A percentile compares a stretch with the other conserved stretches of the same genome.
These are phyloP conservation scores for Anaspis maculata DNA, from an alignment of 2,888 invertebrate genomes.

Conservation along the genomic window DNA sequence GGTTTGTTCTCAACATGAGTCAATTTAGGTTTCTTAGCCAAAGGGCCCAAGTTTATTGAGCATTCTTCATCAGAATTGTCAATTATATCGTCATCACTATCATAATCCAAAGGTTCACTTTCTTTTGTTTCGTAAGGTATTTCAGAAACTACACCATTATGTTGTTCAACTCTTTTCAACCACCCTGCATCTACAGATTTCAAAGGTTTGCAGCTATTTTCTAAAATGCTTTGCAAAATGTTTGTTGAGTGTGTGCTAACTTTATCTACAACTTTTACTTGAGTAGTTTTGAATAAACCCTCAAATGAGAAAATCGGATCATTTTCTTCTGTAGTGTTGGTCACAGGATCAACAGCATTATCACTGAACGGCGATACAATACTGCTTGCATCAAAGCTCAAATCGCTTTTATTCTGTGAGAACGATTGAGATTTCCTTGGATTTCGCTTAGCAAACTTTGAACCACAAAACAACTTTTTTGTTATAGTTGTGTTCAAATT, in stretches of 20 bases:
- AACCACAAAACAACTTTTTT: constrained; percentile 51
- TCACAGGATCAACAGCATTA: background rate
- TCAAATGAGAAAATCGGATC: constrained; percentile 5
- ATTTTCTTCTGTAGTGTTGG: background rate
- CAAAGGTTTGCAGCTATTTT: constrained; percentile 24
- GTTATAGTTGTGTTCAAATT: constrained; percentile 29
- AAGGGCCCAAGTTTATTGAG: constrained; percentile 10
- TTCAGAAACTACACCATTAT: too few species aligned
- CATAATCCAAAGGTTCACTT: constrained; percentile 32
- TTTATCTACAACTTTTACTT: constrained; percentile 16
- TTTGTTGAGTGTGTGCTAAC: constrained; percentile 27
- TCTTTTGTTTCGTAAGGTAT: constrained; percentile 17
- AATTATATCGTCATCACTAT: constrained; percentile 66
- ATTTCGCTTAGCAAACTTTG: constrained; percentile 64
- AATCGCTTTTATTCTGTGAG: constrained; percentile 28
- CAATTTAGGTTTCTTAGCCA: constrained; percentile 28
- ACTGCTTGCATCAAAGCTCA: too few species aligned
- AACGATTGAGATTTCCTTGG: constrained; percentile 60
- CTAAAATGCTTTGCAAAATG: constrained; percentile 27
- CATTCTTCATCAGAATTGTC: constrained; percentile 39
- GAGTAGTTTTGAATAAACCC: constrained; percentile 8
- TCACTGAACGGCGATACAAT: background rate
- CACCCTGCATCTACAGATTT: constrained; percentile 50
- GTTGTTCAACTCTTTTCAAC: constrained; percentile 45
- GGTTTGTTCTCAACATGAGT: background rate